Percentiles rank a stretch among this genome's conserved stretches.
Conservation (phyloP, 1,140 invertebrate genomes). For the Drosophila navojoa region DNA sequence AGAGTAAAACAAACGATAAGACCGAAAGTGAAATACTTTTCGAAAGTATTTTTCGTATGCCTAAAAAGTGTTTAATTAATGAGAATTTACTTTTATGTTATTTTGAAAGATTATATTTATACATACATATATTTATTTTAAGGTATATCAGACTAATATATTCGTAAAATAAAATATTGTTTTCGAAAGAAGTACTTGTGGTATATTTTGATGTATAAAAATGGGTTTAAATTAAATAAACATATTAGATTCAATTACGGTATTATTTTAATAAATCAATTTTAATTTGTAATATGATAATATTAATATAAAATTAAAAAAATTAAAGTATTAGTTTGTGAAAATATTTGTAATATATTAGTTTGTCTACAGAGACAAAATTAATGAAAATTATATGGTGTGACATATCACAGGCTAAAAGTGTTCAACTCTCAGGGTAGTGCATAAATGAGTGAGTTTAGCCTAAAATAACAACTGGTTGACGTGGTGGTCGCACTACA, state of each 20-base stretch:
- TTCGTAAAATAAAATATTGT: no score
- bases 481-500: constrained; percentile 11
- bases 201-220: no score
- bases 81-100: not conserved
- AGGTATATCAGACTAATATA: no score
- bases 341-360: no score
- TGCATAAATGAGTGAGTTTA: not conserved
- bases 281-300: no score
- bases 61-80: not conserved
- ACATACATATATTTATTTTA: not conserved
- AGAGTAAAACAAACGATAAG: not conserved
- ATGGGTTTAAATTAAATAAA: no score
- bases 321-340: not conserved
- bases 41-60: not conserved
- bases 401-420: no score
- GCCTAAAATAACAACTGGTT: not conserved
- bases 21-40: not conserved
- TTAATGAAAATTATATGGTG: not conserved
- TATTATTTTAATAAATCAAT: no score
- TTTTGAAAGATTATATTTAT: not conserved
- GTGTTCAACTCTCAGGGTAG: not conserved
- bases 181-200: no score
- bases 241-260: no score
- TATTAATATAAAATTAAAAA: no score
- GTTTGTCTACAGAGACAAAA: no score